Base-by-base conservation (phyloP, 1,140 invertebrate species). In the Lucilia sericata region DNA sequence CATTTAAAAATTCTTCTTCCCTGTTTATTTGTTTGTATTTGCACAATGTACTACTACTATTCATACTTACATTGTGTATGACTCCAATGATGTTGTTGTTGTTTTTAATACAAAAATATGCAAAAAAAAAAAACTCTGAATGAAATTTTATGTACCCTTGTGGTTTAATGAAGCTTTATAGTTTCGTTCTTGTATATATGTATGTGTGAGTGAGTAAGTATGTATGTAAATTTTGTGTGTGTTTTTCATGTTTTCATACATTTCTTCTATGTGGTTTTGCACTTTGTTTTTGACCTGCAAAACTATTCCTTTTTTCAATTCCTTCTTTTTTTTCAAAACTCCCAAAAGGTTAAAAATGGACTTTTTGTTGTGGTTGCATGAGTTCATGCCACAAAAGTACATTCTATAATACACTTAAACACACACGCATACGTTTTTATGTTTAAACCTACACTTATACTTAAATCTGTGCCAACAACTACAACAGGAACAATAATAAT, bases 161-260 rank as follows among this genome's bases (percentile, higher is more conserved):
- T 70, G 65, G 65, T 70, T 70, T 21, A 70, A 70, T 70, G 65
- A 70, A 25, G 65, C 65, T 70, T 70, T 70, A 70, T 70, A 21
- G 65, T 70, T 70, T 21, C 17, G 60, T 19, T n/a, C 4, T n/a
- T 65, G 4, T 65, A 19, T 65, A 8, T 65, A 5, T 70, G n/a
- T 60, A 60, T 60, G 51, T 0, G 51, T 14, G 51, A 17, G 17
- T 0, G 17, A 17, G 51, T 14, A 14, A 60, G 12, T 13, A n/a
- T n/a, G n/a, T n/a, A n/a, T n/a, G n/a, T n/a, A n/a, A n/a, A n/a
- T n/a, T n/a, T n/a, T n/a, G 55, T 60, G n/a, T 60, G 55, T 60
- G 14, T 60, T 60, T 60, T 60, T n/a, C 55, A 60, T 70, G n/a
- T 70, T 19, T 70, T 70, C 65, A 14, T 55, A 70, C 17, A 21